Conservation (phyloP, 2,113 vertebrate genomes). For the Excalfactoria chinensis region DNA sequence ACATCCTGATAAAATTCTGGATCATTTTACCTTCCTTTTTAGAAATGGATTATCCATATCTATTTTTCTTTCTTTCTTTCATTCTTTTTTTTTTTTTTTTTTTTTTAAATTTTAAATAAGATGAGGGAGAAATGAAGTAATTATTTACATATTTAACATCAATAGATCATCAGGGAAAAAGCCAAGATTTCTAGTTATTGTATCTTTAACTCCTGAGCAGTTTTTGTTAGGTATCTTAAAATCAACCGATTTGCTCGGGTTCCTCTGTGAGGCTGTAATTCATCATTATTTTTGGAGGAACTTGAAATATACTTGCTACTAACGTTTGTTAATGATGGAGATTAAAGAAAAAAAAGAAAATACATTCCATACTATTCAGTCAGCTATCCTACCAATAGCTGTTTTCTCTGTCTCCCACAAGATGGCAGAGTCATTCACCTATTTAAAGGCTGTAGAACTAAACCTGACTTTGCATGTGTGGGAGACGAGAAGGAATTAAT, state of each 20-base stretch:
- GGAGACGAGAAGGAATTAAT: background rate
- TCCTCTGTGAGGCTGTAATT: background rate
- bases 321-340: background rate
- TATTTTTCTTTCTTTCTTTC: too few species aligned
- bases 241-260: background rate
- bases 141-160: background rate
- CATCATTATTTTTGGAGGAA: background rate
- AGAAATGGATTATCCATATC: background rate
- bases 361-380: background rate
- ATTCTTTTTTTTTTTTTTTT: too few species aligned
- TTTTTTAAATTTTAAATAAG: background rate
- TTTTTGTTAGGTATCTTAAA: background rate
- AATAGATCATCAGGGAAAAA: background rate
- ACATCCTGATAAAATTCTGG: background rate
- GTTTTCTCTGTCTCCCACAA: constrained; percentile 54
- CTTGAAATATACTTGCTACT: background rate
- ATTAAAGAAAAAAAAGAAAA: background rate
- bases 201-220: background rate
- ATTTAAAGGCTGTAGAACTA: background rate
- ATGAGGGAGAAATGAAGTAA: background rate
- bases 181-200: background rate
- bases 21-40: background rate
- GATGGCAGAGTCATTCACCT: constrained; percentile 70
- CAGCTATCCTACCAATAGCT: background rate
- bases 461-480: background rate